These are phyloP conservation scores for Microplitis deprimator DNA, from an alignment of 2,888 invertebrate species.

Conservation along the genomic window DNA sequence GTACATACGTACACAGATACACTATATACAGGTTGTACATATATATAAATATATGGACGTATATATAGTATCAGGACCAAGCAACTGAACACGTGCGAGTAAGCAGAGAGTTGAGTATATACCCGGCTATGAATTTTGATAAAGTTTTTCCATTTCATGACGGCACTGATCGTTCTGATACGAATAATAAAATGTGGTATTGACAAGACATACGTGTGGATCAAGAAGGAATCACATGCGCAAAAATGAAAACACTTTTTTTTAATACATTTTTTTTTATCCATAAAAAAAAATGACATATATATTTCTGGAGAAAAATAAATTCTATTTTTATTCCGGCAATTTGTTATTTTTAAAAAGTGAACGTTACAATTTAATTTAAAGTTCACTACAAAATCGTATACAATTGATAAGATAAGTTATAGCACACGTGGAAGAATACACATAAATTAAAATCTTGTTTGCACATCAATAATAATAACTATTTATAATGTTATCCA, in stretches of 20 bases:
- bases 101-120: conserved; percentile 30
- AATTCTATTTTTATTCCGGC: no score
- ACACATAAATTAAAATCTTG: background rate
- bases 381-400: background rate
- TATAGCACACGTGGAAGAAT: background rate
- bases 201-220: conserved; percentile 7
- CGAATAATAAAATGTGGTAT: conserved; percentile 8
- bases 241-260: background rate
- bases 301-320: no score
- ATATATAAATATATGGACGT: conserved; percentile 24
- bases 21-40: conserved; percentile 27
- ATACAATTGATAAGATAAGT: background rate
- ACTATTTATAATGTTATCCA: background rate
- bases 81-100: conserved; percentile 26
- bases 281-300: background rate
- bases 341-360: no score
- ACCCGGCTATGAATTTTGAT: conserved; percentile 51
- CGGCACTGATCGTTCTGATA: background rate
- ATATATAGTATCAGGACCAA: conserved; percentile 25
- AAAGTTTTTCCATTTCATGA: conserved; percentile 44
- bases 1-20: conserved; percentile 29
- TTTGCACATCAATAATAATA: background rate
- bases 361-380: background rate
- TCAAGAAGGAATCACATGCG: background rate
- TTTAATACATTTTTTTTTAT: background rate